Percentiles rank a stretch among this genome's conserved stretches.
Conservation (phyloP, 2,797 vertebrate genomes). For the Micromesistius poutassou region DNA sequence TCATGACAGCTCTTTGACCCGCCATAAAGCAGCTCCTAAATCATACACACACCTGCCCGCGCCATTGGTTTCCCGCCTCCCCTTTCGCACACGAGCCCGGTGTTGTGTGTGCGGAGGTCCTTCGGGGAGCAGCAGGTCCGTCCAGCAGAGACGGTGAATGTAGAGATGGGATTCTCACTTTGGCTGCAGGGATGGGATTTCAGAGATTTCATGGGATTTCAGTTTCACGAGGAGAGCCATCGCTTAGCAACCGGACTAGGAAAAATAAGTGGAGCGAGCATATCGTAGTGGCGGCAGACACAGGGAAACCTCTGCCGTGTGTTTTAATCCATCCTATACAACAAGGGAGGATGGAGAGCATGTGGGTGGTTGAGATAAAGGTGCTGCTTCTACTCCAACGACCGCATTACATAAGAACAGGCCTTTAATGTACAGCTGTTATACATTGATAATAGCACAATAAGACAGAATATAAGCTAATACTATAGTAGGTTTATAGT, state of each 20-base stretch:
- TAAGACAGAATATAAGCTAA: background rate
- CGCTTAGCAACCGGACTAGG: constrained; percentile 73
- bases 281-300: constrained; percentile 38
- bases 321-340: constrained; percentile 15
- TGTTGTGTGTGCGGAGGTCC: constrained; percentile 42
- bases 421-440: background rate
- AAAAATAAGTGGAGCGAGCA: constrained; percentile 54
- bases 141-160: constrained; percentile 39
- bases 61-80: constrained; percentile 4
- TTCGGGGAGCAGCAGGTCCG: constrained; percentile 40
- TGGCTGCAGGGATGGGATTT: constrained; percentile 60
- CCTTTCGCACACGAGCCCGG: constrained; percentile 21
- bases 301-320: constrained; percentile 44
- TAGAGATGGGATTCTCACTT: constrained; percentile 36
- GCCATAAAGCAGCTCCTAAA: background rate
- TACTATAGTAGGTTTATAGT: background rate
- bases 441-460: background rate
- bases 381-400: background rate
- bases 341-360: background rate
- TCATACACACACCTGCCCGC: constrained; percentile 6
- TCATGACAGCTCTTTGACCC: background rate
- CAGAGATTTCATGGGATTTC: constrained; percentile 61
- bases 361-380: background rate
- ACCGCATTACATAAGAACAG: background rate
- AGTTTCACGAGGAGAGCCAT: constrained; percentile 65